Percentiles rank a stretch among this genome's conserved stretches.
phyloP scores from a whole-genome alignment of 2,797 vertebrate genomes.

The Tenualosa thibaudeaui region DNA sequence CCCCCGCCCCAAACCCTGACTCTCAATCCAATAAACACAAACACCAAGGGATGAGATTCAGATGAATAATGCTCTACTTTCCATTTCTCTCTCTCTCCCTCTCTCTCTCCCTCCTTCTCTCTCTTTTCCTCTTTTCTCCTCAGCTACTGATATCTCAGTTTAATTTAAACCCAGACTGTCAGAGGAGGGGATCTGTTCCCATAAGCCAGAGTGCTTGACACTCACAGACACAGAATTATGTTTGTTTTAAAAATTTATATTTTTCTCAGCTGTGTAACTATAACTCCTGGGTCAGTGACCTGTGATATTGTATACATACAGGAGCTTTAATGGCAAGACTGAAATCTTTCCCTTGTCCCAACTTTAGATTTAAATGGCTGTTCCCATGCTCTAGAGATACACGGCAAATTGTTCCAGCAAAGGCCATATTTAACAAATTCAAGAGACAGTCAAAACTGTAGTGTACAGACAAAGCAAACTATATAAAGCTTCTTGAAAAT shows the following conservation, averaged over 20 bases:
- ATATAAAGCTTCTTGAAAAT: neutral
- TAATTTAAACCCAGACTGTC: neutral
- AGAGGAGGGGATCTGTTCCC: neutral
- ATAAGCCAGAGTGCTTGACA: neutral
- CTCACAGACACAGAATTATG: neutral
- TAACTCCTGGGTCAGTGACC: neutral
- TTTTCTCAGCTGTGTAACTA: neutral
- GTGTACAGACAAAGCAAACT: neutral
- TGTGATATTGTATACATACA: neutral
- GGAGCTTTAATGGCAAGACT: neutral
- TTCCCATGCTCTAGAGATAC: neutral
- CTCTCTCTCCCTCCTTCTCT: neutral
- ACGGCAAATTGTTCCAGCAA: neutral
- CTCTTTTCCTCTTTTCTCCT: neutral
- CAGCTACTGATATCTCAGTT: neutral
- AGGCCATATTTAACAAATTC: neutral
- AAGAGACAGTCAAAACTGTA: neutral
- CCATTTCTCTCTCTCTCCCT: neutral
- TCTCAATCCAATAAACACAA: slow-evolving; percentile 8
- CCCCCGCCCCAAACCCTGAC: neutral
- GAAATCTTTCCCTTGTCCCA: neutral
- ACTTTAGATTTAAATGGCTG: slow-evolving; percentile 15
- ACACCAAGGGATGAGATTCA: neutral
- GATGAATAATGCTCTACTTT: neutral
- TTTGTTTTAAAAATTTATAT: neutral